A percentile compares a stretch with the other conserved stretches of the same genome.
Conservation (phyloP, 2,888 invertebrate genomes). For the Hartigia nigra region DNA sequence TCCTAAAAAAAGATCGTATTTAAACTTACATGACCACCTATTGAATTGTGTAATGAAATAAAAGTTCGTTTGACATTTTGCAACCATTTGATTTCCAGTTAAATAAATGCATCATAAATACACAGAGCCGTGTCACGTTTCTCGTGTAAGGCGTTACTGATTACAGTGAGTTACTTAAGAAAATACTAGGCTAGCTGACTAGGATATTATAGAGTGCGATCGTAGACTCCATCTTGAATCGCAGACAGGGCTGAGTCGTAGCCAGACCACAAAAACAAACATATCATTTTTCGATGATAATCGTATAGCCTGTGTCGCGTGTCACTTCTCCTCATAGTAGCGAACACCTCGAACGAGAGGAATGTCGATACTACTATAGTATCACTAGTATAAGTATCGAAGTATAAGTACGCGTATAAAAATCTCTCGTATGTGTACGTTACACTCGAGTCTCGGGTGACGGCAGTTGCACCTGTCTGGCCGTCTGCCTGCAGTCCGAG, state of each 20-base stretch:
- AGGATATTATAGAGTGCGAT: background rate
- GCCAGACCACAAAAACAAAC: constrained; percentile 1
- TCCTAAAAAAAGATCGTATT: background rate
- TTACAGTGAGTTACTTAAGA: background rate
- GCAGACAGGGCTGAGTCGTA: background rate
- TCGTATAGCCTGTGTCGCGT: constrained; percentile 2
- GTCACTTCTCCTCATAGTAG: background rate
- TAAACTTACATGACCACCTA: background rate
- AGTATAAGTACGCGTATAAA: background rate
- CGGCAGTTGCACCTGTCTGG: constrained; percentile 42
- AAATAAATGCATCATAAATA: background rate
- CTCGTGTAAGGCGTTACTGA: background rate
- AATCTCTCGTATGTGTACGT: background rate
- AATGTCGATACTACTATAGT: background rate
- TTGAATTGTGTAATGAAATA: background rate
- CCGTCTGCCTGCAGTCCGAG: constrained; percentile 41
- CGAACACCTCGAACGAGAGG: background rate
- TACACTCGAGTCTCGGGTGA: constrained; percentile 1
- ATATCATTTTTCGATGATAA: constrained; percentile 9
- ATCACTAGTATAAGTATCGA: background rate
- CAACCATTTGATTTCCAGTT: background rate
- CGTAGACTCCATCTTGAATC: background rate
- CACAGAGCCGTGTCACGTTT: background rate
- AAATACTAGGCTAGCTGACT: background rate
- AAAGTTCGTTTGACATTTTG: background rate